A percentile compares a stretch with the other conserved stretches of the same genome.
Evolutionary conservation across 2,113 vertebrate species (phyloP).

Genomic region (Otocyon megalotis): DNA sequence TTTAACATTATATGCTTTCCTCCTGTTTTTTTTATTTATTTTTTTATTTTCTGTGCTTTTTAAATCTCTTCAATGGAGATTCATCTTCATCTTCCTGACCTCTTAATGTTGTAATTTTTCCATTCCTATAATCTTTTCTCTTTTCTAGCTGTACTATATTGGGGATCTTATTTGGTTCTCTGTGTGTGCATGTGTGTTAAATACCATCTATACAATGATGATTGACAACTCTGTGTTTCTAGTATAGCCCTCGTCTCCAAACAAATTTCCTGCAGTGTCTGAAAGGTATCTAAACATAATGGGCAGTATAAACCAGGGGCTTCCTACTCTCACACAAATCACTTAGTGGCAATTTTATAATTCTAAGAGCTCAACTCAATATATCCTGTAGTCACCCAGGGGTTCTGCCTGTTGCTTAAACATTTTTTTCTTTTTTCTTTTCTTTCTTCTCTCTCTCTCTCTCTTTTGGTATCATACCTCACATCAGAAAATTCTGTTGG

Average conservation of each 20-base stretch:
- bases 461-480: neutral
- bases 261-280: neutral
- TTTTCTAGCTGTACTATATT: neutral
- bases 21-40: neutral
- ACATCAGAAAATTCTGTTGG: neutral
- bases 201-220: neutral
- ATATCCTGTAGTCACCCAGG: neutral
- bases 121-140: neutral
- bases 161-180: neutral
- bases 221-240: neutral
- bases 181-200: neutral
- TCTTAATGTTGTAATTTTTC: neutral
- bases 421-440: neutral
- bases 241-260: neutral
- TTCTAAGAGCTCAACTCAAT: neutral
- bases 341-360: neutral
- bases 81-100: neutral
- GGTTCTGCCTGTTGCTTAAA: neutral
- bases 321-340: neutral
- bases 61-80: neutral
- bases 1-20: neutral
- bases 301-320: neutral
- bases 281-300: neutral
- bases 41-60: neutral
- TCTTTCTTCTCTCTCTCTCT: no score